A percentile compares a stretch with the other conserved stretches of the same genome.
Evolutionary conservation across 2,888 invertebrate species (phyloP).

Genomic region (Synergus itoensis): DNA sequence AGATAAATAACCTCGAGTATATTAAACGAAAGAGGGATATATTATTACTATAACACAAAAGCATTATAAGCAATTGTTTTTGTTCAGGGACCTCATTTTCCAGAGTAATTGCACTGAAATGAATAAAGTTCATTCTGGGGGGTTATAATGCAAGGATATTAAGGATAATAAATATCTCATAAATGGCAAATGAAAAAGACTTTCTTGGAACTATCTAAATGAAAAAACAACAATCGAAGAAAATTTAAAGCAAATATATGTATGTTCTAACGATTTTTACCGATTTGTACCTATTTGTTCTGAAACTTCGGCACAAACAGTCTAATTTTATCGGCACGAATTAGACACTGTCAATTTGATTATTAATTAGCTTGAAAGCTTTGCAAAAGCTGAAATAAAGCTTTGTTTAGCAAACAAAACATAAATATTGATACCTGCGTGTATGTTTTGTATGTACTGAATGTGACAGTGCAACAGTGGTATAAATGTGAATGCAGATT

Average conservation of each 20-base stretch:
- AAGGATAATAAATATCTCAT: background rate
- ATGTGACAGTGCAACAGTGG: background rate
- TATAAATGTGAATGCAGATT: background rate
- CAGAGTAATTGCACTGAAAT: slow-evolving; percentile 1
- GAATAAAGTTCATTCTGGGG: background rate
- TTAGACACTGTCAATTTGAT: background rate
- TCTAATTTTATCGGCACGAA: too few species aligned
- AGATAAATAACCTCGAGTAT: background rate
- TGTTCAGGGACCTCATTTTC: background rate
- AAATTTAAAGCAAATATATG: too few species aligned
- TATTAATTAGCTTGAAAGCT: background rate
- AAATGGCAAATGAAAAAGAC: background rate
- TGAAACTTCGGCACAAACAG: too few species aligned
- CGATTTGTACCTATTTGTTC: too few species aligned
- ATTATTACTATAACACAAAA: background rate
- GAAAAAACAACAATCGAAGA: too few species aligned
- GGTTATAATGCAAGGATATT: background rate
- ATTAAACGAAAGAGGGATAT: slow-evolving; percentile 12
- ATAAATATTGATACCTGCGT: background rate
- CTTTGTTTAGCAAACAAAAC: background rate
- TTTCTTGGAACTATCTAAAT: background rate
- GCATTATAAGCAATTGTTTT: background rate
- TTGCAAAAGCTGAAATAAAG: background rate
- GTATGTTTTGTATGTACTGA: background rate
- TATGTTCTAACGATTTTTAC: too few species aligned